Evolutionary conservation across 2,797 vertebrate genomes (phyloP), one percentile per base, ranked within the genome.

Genomic region (Gymnoscopelus braueri): DNA sequence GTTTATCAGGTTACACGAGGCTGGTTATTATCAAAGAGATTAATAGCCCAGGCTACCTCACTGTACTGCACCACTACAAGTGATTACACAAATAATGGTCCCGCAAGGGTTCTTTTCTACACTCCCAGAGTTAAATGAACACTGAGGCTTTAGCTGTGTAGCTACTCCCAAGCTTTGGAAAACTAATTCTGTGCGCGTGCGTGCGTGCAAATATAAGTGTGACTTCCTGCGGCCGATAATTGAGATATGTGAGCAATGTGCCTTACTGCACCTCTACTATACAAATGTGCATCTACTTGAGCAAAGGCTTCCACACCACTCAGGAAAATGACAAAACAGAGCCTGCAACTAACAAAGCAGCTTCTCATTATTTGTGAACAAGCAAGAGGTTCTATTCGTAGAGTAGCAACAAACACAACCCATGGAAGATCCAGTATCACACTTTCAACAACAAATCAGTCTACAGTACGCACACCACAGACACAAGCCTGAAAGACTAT

Each of bases 311-410:
- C 68, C 58, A 77, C 77, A 72, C 60, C 5, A 4, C 35, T 56
- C 35, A 48, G 35, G 13, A 74, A 66, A 67, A 62, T 74, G 67
- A 74, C 71, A 78, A 70, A 79, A 71, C 82, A 80, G 76, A 79
- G 82, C 74, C 72, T 55, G 67, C 65, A 81, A 82, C 78, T 81
- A 78, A 82, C 84, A 83, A 80, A 77, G 79, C 76, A 74, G 73
- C 35, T 78, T 65, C 76, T 76, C 81, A 77, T 82, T 84, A 84
- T 86, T 81, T 82, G 72, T 75, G 58, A 59, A 77, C 77, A 82
- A 75, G 74, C 71, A 69, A 73, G 60, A 60, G 75, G 75, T 67
- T 75, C 71, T 80, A 85, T 83, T 72, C 80, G 71, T 81, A 72
- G 72, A 80, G 71, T 81, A 74, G 72, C 82, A 71, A 60, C 75